Base-by-base conservation (phyloP, 1,140 invertebrate genomes). In the Zaprionus ghesquierei region DNA sequence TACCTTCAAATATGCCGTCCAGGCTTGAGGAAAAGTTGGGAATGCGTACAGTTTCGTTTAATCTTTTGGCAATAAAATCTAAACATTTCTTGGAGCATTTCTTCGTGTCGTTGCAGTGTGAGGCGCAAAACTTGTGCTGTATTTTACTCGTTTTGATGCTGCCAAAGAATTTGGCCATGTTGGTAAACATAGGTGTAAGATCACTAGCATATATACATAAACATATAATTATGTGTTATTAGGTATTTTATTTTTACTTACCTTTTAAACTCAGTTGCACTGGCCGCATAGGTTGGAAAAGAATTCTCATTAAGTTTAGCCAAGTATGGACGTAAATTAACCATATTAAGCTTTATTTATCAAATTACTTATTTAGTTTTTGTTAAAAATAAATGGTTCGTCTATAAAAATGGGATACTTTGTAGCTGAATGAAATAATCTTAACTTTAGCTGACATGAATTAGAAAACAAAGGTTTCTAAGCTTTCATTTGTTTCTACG, bases 301-400 rank as follows among this genome's bases (percentile, higher is more conserved):
- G 10, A 27, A 22, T 31, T 5, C 5, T 22, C 1, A 8, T 8
- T 1, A 31, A 22, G 31, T 12, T 15, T 9, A 2, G 41, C 41
- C 5, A 61, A 53, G 49, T 63, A 63, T 22, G 60, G 60, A 2
- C 60, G 49, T 13, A 6, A 51, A 27, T n/a, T 38, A 0, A n/a
- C 9, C 25, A 46, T 46, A 9, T 2, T 46, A 10, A 4, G n/a
- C 6, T 5, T 38, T 20, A 10, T 15, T 1, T 44, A 18, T 8
- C 5, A 20, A 10, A 0, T 46, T 4, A 8, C 20, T 18, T 41
- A 41, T 41, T 29, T 1, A 2, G 15, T 15, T 8, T 20, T 1
- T 20, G 20, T 15, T n/a, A n/a, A n/a, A n/a, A n/a, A n/a, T n/a
- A n/a, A n/a, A n/a, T n/a, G n/a, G n/a, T n/a, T n/a, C n/a, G n/a